Evolutionary conservation across 1,140 invertebrate species (phyloP).

Genomic region (Drosophila willistoni): DNA sequence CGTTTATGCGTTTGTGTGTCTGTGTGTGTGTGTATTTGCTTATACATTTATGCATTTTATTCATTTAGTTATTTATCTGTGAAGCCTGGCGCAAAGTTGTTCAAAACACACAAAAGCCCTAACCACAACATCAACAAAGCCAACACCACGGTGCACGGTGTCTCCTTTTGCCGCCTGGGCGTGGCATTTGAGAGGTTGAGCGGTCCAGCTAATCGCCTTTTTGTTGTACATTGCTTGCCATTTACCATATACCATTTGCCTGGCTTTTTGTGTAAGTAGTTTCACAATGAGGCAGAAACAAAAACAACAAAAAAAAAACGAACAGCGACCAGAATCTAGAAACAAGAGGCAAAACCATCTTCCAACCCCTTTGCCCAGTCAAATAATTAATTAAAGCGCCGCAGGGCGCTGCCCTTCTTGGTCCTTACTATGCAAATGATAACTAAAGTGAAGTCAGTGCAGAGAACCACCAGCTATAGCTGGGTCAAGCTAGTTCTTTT

Average conservation of each 20-base stretch:
- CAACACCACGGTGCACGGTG: neutral
- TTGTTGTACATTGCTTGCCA: slow-evolving; percentile 38
- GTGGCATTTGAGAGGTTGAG: slow-evolving; percentile 42
- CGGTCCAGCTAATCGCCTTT: slow-evolving; percentile 68
- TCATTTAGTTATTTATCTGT: slow-evolving; percentile 67
- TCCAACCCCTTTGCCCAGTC: slow-evolving; percentile 24
- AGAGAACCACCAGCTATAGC: neutral
- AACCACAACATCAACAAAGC: slow-evolving; percentile 42
- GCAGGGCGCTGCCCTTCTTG: slow-evolving; percentile 49
- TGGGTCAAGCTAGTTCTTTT: slow-evolving; percentile 6
- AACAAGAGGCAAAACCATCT: slow-evolving; percentile 22
- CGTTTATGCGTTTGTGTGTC: slow-evolving; percentile 25
- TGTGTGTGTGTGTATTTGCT: slow-evolving; percentile 41
- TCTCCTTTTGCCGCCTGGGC: slow-evolving; percentile 28
- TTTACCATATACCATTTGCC: slow-evolving; percentile 32
- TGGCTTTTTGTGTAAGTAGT: slow-evolving; percentile 61
- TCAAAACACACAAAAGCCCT: slow-evolving; percentile 42
- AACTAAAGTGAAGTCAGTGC: slow-evolving; percentile 71
- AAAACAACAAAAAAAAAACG: neutral
- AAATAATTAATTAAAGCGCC: slow-evolving; percentile 79
- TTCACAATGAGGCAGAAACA: slow-evolving; percentile 36
- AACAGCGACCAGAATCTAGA: slow-evolving; percentile 12
- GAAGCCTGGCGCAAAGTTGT: slow-evolving; percentile 57
- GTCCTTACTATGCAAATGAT: slow-evolving; percentile 68
- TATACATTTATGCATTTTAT: slow-evolving; percentile 62